phyloP scores from a whole-genome alignment of 2,888 invertebrate species.

The Sipha maydis region DNA sequence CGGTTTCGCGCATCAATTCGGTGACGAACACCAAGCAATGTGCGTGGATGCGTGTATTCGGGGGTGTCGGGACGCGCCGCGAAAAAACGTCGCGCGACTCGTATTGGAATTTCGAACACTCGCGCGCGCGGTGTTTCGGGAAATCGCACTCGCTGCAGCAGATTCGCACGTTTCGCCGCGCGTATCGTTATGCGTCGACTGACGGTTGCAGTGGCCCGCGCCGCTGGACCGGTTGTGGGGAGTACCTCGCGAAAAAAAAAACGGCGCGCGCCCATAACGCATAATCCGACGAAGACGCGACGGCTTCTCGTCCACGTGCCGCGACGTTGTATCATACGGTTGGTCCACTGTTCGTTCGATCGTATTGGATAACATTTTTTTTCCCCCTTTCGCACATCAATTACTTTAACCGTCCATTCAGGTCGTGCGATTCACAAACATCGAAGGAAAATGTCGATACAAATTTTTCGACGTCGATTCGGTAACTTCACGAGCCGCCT shows the following conservation, averaged over 20 bases:
- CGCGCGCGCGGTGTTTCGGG: not conserved
- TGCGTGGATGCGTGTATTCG: not conserved
- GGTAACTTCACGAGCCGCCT: too few species aligned
- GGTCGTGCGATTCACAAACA: too few species aligned
- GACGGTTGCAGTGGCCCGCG: slow-evolving; percentile 28
- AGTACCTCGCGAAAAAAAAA: not conserved
- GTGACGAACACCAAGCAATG: not conserved
- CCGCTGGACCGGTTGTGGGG: slow-evolving; percentile 51
- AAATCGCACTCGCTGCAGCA: not conserved
- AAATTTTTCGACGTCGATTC: too few species aligned
- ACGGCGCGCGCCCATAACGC: not conserved
- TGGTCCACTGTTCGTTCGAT: not conserved
- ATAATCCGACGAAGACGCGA: not conserved
- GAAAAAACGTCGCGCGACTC: not conserved
- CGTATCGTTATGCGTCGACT: slow-evolving; percentile 9
- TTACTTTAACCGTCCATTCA: too few species aligned
- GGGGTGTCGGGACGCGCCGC: not conserved
- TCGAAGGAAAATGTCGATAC: too few species aligned
- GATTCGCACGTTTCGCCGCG: not conserved
- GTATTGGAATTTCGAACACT: not conserved
- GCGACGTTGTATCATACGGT: not conserved
- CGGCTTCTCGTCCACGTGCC: not conserved
- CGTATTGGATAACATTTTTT: too few species aligned
- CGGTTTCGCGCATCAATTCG: not conserved
- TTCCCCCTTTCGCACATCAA: too few species aligned